Evolutionary conservation across 1,140 invertebrate species (phyloP).

Genomic region (Phymorhynchus buccinoides): DNA sequence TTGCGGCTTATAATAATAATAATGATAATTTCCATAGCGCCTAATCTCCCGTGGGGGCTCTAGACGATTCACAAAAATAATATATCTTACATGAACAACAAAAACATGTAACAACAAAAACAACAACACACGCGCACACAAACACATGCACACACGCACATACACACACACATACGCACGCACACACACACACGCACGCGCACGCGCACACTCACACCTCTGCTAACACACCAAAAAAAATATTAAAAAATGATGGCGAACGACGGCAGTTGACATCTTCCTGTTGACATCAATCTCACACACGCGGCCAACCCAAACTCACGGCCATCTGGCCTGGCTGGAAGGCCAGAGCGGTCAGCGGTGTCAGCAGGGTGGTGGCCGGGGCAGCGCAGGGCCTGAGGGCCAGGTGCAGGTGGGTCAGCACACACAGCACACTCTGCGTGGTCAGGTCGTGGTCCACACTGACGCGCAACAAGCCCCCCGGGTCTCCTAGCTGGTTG

Average conservation of each 20-base stretch:
- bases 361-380: background rate
- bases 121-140: slow-evolving; percentile 2
- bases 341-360: background rate
- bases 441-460: background rate
- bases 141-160: background rate
- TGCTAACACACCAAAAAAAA: no score
- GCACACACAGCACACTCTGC: slow-evolving; percentile 23
- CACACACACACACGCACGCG: slow-evolving; percentile 16
- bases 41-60: no score
- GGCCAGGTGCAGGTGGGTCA: slow-evolving; percentile 25
- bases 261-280: no score
- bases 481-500: slow-evolving; percentile 24
- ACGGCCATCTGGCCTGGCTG: background rate
- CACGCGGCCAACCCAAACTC: no score
- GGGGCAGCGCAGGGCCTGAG: background rate
- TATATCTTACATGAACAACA: no score
- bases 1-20: no score
- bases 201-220: no score
- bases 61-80: no score
- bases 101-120: no score
- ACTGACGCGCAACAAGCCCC: background rate
- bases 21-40: no score
- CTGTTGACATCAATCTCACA: no score
- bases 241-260: no score
- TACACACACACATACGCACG: background rate